Percentiles rank a stretch among this genome's conserved stretches.
Conservation (phyloP, 2,113 vertebrate species). For the Bos javanicus region DNA sequence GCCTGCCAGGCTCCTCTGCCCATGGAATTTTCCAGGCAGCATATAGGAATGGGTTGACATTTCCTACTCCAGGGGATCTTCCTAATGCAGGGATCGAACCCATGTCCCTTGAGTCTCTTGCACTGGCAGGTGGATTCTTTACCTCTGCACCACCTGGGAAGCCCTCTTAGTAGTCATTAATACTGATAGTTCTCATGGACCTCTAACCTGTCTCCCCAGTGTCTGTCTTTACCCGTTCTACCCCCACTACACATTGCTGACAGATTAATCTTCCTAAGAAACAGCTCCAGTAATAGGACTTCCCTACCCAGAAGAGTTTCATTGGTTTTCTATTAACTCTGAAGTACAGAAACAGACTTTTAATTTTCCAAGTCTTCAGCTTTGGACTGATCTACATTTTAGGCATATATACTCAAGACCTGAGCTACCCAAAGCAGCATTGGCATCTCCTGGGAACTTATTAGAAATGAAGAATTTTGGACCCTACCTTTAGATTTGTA, state of each 20-base stretch:
- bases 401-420: neutral
- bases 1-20: neutral
- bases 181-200: neutral
- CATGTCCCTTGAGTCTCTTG: neutral
- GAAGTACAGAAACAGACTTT: neutral
- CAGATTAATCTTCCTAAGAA: neutral
- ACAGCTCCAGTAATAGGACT: neutral
- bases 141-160: neutral
- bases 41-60: neutral
- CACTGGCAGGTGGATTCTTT: neutral
- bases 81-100: fast-evolving
- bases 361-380: neutral
- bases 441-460: neutral
- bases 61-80: neutral
- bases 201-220: neutral
- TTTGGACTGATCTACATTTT: neutral
- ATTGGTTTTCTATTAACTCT: neutral
- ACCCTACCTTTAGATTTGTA: neutral
- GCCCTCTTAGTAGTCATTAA: neutral
- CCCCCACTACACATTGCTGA: neutral
- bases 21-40: neutral
- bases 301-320: neutral
- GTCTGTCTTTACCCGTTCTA: neutral
- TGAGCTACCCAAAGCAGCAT: neutral
- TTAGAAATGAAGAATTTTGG: neutral